phyloP scores from a whole-genome alignment of 2,888 invertebrate species.

The Baccha elongata region DNA sequence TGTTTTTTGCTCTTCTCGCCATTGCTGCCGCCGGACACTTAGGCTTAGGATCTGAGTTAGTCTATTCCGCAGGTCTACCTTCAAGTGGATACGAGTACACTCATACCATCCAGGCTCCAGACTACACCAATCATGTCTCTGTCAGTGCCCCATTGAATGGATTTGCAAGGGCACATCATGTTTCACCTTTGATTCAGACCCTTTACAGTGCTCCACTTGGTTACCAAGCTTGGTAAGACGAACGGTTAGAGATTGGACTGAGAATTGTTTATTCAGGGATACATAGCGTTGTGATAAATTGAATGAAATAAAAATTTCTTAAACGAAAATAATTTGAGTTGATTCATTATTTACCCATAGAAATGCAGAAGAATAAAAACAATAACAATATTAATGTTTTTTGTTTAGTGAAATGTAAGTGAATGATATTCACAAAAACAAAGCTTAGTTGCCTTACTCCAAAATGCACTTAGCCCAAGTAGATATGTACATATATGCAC shows the following conservation, averaged over 20 bases:
- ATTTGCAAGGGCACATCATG: constrained; percentile 57
- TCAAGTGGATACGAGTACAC: constrained; percentile 76
- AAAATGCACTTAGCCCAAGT: no score
- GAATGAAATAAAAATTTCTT: constrained; percentile 27
- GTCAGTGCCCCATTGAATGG: constrained; percentile 80
- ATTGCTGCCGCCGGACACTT: constrained; percentile 68
- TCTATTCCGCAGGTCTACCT: constrained; percentile 67
- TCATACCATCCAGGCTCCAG: constrained; percentile 75
- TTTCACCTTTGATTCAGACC: constrained; percentile 67
- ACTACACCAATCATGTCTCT: constrained; percentile 79
- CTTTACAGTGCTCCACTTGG: constrained; percentile 67
- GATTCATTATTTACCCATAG: no score
- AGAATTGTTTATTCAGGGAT: constrained; percentile 44
- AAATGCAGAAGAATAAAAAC: no score
- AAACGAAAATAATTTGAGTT: background rate
- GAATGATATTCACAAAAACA: no score
- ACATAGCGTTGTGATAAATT: constrained; percentile 40
- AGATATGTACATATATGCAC: no score
- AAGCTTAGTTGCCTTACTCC: no score
- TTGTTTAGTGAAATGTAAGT: no score
- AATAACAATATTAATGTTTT: no score
- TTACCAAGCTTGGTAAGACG: constrained; percentile 68
- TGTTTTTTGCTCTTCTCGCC: constrained; percentile 75
- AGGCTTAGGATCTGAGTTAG: constrained; percentile 59
- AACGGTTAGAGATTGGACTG: constrained; percentile 44